Evolutionary conservation across 1,140 invertebrate genomes (phyloP).

Genomic region (Tenebrio molitor): DNA sequence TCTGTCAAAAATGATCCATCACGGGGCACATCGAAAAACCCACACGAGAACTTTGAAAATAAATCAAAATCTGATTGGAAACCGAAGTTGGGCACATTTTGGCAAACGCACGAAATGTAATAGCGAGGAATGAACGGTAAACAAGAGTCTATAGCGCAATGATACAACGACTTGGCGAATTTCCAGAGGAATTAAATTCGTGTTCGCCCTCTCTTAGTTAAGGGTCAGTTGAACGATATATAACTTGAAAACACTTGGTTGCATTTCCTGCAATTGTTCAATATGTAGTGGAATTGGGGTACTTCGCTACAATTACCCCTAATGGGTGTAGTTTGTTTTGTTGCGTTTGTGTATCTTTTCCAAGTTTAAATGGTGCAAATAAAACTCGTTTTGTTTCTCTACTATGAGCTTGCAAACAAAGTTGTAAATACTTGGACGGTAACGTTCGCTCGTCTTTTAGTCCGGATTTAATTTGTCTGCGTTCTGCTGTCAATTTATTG

Average conservation of each 20-base stretch:
- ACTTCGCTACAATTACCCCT: conserved; percentile 28
- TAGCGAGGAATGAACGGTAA: conserved; percentile 36
- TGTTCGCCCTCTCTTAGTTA: conserved; percentile 40
- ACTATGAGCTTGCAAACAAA: conserved; percentile 23
- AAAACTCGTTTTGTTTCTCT: conserved; percentile 5
- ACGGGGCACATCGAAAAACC: background rate
- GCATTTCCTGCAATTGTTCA: conserved; percentile 38
- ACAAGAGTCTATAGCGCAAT: conserved; percentile 31
- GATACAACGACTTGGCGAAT: conserved; percentile 41
- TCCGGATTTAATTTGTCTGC: background rate
- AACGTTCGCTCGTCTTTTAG: conserved; percentile 7
- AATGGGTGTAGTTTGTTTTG: conserved; percentile 34
- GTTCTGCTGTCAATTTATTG: background rate
- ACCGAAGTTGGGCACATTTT: conserved; percentile 24
- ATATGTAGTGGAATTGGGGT: conserved; percentile 31
- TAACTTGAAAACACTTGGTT: conserved; percentile 34
- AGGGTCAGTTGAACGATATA: conserved; percentile 41
- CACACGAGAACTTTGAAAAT: too few relatives aligned
- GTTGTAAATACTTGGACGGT: conserved; percentile 9
- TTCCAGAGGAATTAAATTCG: conserved; percentile 44
- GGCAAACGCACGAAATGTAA: conserved; percentile 34
- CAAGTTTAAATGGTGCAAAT: conserved; percentile 20
- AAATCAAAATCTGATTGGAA: conserved; percentile 16
- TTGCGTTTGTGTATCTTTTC: conserved; percentile 32
- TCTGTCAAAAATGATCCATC: conserved; percentile 9